Conservation (phyloP, 1,140 invertebrate species). For the Heliconius melpomene region DNA sequence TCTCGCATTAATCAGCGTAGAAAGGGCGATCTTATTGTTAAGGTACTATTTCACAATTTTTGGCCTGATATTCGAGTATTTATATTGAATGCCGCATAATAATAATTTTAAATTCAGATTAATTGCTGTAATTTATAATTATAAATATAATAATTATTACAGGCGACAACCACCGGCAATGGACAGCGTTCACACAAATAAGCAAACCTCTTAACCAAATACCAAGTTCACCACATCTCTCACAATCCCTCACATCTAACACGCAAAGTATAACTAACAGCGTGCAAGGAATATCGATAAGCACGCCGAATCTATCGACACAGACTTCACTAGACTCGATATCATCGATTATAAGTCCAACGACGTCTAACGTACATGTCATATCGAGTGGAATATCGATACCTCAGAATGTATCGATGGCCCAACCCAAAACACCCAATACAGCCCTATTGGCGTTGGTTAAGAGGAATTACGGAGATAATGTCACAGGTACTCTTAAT, state of each 20-base stretch:
- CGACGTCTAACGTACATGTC: conserved; percentile 61
- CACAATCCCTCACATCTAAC: conserved; percentile 43
- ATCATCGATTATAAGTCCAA: conserved; percentile 70
- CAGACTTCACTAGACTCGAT: conserved; percentile 67
- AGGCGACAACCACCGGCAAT: conserved; percentile 69
- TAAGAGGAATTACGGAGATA: conserved; percentile 63
- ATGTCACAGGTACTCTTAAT: conserved; percentile 52
- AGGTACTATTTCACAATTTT: too few relatives aligned
- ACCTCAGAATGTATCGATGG: conserved; percentile 35
- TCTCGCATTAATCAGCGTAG: too few relatives aligned
- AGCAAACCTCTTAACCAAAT: conserved; percentile 59
- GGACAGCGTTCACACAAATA: conserved; percentile 63
- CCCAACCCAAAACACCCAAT: conserved; percentile 1
- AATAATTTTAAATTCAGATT: too few relatives aligned
- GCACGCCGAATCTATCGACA: conserved; percentile 58
- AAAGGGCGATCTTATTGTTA: too few relatives aligned
- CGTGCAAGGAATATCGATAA: conserved; percentile 68
- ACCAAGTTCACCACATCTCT: conserved; percentile 57
- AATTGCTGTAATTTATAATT: too few relatives aligned
- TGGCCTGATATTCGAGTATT: too few relatives aligned
- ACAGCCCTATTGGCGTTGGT: conserved; percentile 61
- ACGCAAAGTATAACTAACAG: conserved; percentile 65
- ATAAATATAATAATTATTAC: conserved; percentile 17
- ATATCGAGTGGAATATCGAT: conserved; percentile 62
- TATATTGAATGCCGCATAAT: too few relatives aligned